A percentile compares a stretch with the other conserved stretches of the same genome.
Conservation (phyloP, 2,113 vertebrate genomes). For the Lepisosteus oculatus region DNA sequence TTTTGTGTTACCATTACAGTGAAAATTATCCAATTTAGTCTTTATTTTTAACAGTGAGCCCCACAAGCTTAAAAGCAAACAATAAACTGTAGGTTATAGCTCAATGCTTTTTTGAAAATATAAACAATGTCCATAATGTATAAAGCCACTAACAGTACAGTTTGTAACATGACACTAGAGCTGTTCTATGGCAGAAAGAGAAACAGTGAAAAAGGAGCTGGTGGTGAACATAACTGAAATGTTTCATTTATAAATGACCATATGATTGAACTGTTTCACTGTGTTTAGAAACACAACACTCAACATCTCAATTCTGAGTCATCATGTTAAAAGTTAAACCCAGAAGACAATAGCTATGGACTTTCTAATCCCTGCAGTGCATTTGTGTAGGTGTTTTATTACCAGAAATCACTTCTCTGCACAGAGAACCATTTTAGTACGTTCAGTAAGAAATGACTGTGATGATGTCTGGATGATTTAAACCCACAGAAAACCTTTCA, state of each 20-base stretch:
- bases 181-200: too few relatives aligned
- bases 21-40: too few relatives aligned
- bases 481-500: constrained; percentile 13
- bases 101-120: too few relatives aligned
- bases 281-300: not conserved
- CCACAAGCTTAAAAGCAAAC: too few relatives aligned
- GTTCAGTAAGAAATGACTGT: constrained; percentile 66
- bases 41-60: too few relatives aligned
- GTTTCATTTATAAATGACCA: not conserved
- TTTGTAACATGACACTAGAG: too few relatives aligned
- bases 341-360: constrained; percentile 39
- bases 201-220: not conserved
- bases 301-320: constrained; percentile 24
- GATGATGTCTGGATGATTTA: constrained; percentile 48
- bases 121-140: too few relatives aligned
- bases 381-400: constrained; percentile 58
- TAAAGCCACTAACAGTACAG: too few relatives aligned
- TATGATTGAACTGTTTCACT: not conserved
- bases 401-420: constrained; percentile 60
- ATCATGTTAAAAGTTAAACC: constrained; percentile 14
- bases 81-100: too few relatives aligned
- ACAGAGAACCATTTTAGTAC: constrained; percentile 63
- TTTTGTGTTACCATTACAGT: too few relatives aligned
- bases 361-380: constrained; percentile 52
- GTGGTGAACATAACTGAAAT: not conserved